Evolutionary conservation across 1,140 invertebrate genomes (phyloP), one percentile per base, ranked within the genome.

Genomic region (Heliconius eleuchia): DNA sequence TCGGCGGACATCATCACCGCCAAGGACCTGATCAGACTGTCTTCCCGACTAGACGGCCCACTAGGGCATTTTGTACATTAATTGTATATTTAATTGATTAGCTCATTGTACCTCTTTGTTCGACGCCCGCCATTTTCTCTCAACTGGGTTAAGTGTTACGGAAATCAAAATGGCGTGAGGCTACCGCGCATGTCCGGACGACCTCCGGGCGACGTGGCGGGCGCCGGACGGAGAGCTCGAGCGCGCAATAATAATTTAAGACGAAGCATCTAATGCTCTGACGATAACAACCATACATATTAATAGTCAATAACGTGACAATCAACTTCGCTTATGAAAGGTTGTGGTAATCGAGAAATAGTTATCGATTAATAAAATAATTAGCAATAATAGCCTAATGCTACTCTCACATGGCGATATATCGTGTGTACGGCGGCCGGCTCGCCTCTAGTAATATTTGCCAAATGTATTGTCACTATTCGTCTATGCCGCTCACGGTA

Each of bases 321-420:
- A 91, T 92, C 89, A 87, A 94, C 92, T 92, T 94, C 91, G 91
- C 92, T 94, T 94, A 94, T 94, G 93, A 94, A 93, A 90, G 93
- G 93, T 94, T 94, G 93, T 94, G 93, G 90, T 93, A 88, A 94
- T 89, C 91, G 93, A 91, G 89, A 92, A 92, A 93, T 92, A 92
- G 89, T 91, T 93, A 90, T 92, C 88, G 91, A 90, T 89, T 92
- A 88, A 90, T 88, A 89, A 91, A 91, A 88, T 90, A 89, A 87
- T 92, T 93, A 94, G 93, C 93, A 93, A 94, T 94, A 94, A 94
- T 93, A 92, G 91, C 92, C 87, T 92, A 90, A 91, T 86, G 90
- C 91, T 90, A 91, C 88, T 89, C 88, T 91, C 88, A 89, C 88
- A 89, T 89, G 84, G 87, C 84, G 87, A 89, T 88, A 91, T 92